Evolutionary conservation across 2,113 vertebrate genomes (phyloP).

Genomic region (Gymnarchus niloticus): DNA sequence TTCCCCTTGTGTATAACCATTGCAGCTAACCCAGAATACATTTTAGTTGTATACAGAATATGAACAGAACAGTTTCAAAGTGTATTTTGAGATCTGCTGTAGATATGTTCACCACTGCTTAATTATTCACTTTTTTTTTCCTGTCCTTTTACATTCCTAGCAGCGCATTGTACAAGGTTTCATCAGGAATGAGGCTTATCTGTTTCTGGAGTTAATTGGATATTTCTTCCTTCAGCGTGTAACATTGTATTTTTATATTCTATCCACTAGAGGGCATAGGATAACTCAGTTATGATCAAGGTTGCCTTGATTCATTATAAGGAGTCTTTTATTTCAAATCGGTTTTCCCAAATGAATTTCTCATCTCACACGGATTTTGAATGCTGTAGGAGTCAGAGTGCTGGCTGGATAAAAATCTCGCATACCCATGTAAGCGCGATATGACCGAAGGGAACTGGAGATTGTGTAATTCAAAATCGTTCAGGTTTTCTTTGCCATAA

Average conservation of each 20-base stretch:
- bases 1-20: background rate
- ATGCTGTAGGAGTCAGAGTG: background rate
- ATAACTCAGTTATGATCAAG: slow-evolving; percentile 19
- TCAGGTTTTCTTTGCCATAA: slow-evolving; percentile 5
- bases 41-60: background rate
- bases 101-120: background rate
- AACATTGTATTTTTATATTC: slow-evolving; percentile 10
- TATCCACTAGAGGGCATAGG: slow-evolving; percentile 24
- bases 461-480: background rate
- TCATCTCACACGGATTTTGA: slow-evolving; percentile 6
- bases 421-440: background rate
- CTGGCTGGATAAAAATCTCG: background rate
- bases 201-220: slow-evolving; percentile 24
- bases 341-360: slow-evolving; percentile 11
- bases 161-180: background rate
- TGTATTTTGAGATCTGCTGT: background rate
- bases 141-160: background rate
- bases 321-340: slow-evolving; percentile 14
- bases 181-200: slow-evolving; percentile 13
- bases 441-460: background rate
- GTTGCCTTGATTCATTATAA: slow-evolving; percentile 20
- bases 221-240: background rate
- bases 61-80: background rate
- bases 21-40: background rate
- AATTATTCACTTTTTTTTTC: background rate